Base-by-base conservation (phyloP, 2,888 invertebrate genomes). In the Agrilus mali region DNA sequence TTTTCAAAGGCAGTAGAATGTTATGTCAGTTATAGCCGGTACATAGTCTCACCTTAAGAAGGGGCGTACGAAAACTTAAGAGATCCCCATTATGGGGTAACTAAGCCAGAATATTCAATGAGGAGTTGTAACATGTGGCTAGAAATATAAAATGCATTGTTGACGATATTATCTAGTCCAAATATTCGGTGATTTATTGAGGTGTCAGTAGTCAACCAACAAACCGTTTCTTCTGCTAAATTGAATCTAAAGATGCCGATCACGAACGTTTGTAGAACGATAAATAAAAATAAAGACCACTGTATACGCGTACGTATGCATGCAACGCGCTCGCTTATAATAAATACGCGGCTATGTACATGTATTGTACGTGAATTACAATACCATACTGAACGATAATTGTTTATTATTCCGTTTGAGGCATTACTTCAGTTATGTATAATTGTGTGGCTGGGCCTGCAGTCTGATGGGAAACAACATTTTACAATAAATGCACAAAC, bases 381-480 rank as follows among this genome's bases (percentile, higher is more conserved):
- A 57, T 10, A 27, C 27, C 8, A 57, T 10, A 27, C 27, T 2
- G 49, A 49, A 50, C 50, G 46, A 52, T 54, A 48, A 57, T 55
- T 55, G 54, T 53, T 60, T 59, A 56, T 53, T 60, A 60, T 60
- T 59, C 60, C 49, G 47, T 47, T 48, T 52, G 44, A 50, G 48
- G 41, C 42, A 47, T 42, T 48, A 53, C 56, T 60, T 53, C 60
- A 55, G 60, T 60, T 60, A 60, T 53, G 54, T 58, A 58, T 57
- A 56, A 56, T 56, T 53, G 55, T 53, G 52, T 49, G 27, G 27
- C 27, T 27, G 35, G 35, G 16, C 16, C 15, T 13, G 35, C 10
- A 14, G 16, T 14, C 14, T 35, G 14, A 14, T 35, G 35, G 35
- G 16, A 35, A 20, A 35, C 14, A 35, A 16, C 31, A 37, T 47